Evolutionary conservation across 1,140 invertebrate species (phyloP).

Genomic region (Zaprionus camerounensis): DNA sequence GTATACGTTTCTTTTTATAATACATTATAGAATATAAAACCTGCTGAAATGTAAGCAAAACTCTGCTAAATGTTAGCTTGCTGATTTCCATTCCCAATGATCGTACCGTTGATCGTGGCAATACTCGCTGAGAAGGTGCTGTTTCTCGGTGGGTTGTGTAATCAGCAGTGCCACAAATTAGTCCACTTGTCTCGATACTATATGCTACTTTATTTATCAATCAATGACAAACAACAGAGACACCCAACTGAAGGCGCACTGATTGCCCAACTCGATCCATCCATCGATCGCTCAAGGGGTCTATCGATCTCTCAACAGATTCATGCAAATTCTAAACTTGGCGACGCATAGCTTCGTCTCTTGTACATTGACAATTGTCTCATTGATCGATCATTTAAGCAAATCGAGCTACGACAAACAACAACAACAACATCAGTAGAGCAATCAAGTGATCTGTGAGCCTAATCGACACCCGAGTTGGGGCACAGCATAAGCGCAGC

Average conservation of each 20-base stretch:
- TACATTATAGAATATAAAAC: neutral
- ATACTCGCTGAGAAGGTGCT: neutral
- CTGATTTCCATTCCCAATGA: neutral
- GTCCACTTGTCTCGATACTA: slow-evolving; percentile 15
- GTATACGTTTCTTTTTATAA: neutral
- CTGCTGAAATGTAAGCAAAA: neutral
- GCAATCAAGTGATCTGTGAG: slow-evolving; percentile 75
- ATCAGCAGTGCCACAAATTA: slow-evolving; percentile 41
- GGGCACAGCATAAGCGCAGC: slow-evolving; percentile 32
- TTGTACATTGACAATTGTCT: slow-evolving; percentile 67
- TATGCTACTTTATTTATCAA: slow-evolving; percentile 67
- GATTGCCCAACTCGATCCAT: slow-evolving; percentile 50
- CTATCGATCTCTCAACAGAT: slow-evolving; percentile 48
- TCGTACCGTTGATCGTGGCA: neutral
- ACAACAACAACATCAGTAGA: slow-evolving; percentile 42
- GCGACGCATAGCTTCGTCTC: slow-evolving; percentile 10
- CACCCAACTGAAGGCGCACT: slow-evolving; percentile 20
- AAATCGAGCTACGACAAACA: slow-evolving; percentile 39
- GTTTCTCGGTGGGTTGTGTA: slow-evolving; percentile 47
- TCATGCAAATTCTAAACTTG: slow-evolving; percentile 78
- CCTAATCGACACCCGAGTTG: slow-evolving; percentile 75
- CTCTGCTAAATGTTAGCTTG: neutral
- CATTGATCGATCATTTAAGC: slow-evolving; percentile 84
- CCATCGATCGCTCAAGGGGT: neutral
- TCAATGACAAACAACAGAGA: slow-evolving; percentile 51